Percentiles rank a stretch among this genome's conserved stretches.
phyloP scores from a whole-genome alignment of 2,797 vertebrate genomes.

The Onychomys leucogaster region DNA sequence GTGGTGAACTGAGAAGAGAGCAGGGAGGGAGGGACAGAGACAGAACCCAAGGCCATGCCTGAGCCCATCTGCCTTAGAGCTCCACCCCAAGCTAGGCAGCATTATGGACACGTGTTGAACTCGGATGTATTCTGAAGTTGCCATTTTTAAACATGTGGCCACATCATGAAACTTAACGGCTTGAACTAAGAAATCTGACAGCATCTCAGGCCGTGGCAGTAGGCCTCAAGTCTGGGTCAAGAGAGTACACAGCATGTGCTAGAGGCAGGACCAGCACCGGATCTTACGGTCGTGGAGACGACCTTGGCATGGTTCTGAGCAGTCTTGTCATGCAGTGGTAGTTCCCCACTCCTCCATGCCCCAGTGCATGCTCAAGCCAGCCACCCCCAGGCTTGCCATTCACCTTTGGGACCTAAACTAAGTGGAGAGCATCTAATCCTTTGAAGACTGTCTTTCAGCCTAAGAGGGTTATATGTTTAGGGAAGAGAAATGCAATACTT shows the following conservation, averaged over 20 bases:
- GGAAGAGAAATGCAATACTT: neutral
- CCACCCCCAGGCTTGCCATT: neutral
- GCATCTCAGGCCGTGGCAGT: neutral
- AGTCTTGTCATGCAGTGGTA: no score
- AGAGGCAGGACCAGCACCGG: neutral
- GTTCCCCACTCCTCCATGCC: neutral
- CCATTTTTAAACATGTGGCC: neutral
- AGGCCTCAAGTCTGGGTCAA: conserved; percentile 32
- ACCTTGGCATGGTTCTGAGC: neutral
- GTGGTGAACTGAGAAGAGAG: neutral
- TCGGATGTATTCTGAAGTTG: conserved; percentile 26
- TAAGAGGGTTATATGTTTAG: neutral
- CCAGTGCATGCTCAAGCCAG: neutral
- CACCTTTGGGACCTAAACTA: neutral
- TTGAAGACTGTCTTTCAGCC: neutral
- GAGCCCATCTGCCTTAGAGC: neutral
- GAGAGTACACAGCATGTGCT: neutral
- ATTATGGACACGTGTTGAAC: neutral
- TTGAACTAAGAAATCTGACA: conserved; percentile 60
- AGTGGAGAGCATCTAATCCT: neutral
- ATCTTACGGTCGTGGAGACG: neutral
- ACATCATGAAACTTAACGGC: neutral
- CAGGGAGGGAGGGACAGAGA: neutral
- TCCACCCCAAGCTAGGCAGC: neutral
- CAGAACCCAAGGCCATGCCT: fast-evolving